Percentiles rank a stretch among this genome's conserved stretches.
phyloP scores from a whole-genome alignment of 2,797 vertebrate species.

The Miichthys miiuy region DNA sequence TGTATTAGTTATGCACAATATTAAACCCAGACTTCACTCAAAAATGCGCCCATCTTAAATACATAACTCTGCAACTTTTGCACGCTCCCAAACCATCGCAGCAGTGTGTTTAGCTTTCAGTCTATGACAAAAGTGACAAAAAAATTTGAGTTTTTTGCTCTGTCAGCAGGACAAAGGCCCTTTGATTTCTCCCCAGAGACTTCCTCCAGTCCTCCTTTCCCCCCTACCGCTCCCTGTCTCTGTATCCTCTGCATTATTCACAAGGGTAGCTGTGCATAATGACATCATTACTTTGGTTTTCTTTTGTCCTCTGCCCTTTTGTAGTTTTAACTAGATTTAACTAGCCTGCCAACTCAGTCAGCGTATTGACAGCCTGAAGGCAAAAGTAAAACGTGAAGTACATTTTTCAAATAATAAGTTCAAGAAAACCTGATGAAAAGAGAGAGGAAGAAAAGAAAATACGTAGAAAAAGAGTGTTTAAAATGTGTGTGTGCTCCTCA shows the following conservation, averaged over 20 bases:
- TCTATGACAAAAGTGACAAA: not conserved
- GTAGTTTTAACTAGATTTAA: constrained; percentile 29
- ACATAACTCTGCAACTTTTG: not conserved
- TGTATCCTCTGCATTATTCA: constrained; percentile 71
- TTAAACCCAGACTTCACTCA: not conserved
- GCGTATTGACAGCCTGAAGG: not conserved
- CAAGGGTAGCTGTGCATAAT: constrained; percentile 57
- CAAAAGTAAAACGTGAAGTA: not conserved
- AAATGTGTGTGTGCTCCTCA: constrained; percentile 62
- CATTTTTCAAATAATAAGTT: not conserved
- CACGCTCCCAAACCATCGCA: not conserved
- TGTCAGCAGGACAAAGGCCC: constrained; percentile 53
- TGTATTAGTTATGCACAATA: constrained; percentile 1
- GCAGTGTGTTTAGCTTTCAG: not conserved
- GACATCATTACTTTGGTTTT: constrained; percentile 50
- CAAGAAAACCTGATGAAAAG: not conserved
- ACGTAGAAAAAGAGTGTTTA: not conserved
- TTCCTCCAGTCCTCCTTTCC: constrained; percentile 33
- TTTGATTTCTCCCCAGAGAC: constrained; percentile 60
- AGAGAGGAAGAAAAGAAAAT: not conserved
- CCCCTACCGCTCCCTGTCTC: constrained; percentile 15
- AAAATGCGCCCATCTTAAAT: not conserved
- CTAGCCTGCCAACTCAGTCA: not conserved
- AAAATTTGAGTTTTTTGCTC: not conserved
- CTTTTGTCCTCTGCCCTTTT: constrained; percentile 52